Evolutionary conservation across 2,888 invertebrate genomes (phyloP).

Genomic region (Drosophila austrosaltans): DNA sequence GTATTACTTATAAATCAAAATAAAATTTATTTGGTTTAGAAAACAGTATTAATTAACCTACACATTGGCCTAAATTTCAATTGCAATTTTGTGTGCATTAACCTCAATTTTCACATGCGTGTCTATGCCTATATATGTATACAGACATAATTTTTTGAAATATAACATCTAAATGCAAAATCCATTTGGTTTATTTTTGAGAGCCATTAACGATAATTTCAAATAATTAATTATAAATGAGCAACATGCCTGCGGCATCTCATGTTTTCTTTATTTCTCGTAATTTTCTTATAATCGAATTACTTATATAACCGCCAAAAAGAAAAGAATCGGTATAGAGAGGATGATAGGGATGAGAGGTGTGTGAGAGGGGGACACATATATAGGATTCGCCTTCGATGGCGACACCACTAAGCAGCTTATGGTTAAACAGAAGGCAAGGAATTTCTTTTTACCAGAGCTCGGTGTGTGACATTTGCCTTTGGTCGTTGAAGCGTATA

Average conservation of each 20-base stretch:
- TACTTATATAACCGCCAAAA: constrained; percentile 66
- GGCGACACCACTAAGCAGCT: constrained; percentile 73
- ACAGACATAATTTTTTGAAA: not conserved
- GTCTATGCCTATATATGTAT: not conserved
- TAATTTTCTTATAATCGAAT: constrained; percentile 69
- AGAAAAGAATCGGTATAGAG: not conserved
- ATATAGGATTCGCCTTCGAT: constrained; percentile 45
- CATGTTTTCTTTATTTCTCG: constrained; percentile 24
- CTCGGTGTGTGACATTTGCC: constrained; percentile 67
- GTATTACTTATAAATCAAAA: not conserved
- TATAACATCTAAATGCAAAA: constrained; percentile 31
- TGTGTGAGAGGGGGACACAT: constrained; percentile 1
- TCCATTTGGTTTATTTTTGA: constrained; percentile 54
- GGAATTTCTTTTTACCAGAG: constrained; percentile 38
- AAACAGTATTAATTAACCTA: not conserved
- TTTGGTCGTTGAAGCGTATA: constrained; percentile 61
- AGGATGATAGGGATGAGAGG: not conserved
- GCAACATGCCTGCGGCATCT: constrained; percentile 43
- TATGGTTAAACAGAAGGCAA: constrained; percentile 57
- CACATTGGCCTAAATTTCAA: not conserved
- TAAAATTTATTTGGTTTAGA: not conserved
- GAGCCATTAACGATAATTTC: constrained; percentile 53
- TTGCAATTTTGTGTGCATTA: not conserved
- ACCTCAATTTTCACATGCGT: not conserved
- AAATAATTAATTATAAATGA: constrained; percentile 69